Evolutionary conservation across 1,140 invertebrate genomes (phyloP), one percentile per base, ranked within the genome.

Genomic region (Procambarus virginalis): DNA sequence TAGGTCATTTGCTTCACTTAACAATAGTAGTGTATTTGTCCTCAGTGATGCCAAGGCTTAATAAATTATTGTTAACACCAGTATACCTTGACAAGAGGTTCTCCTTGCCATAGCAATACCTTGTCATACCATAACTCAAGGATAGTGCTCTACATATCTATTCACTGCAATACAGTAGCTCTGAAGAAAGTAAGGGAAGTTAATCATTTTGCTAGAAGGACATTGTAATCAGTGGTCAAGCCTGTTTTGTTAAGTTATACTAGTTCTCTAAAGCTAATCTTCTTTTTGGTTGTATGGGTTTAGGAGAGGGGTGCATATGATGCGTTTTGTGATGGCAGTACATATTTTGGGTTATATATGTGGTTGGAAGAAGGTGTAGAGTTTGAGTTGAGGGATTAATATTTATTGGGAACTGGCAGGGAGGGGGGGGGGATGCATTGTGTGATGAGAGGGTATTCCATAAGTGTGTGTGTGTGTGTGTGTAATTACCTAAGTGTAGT

Each of bases 1-100:
- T 75, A 85, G 49, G 73, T 76, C 70, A 46, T 58, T 58, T 76
- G 83, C 83, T 85, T 84, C 55, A 77, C 55, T 77, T 22, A 76
- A 77, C 83, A 45, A 22, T 84, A 49, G 20, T 34, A 20, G 55
- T n/a, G 49, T 75, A n/a, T 73, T 73, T 82, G 34, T 68, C 76
- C 34, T 68, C 60, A 82, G 80, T 46, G 68, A 68, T 82, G 80
- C 80, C 80, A 82, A n/a, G 22, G 80, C 80, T 68, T 82, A 12
- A 60, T 60, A 60, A 45, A 68, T 68, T n/a, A 22, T 34, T 80
- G n/a, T 68, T 68, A 68, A 82, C 45, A 10, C 34, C 46, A 64
- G 20, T 82, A 82, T n/a, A 78, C 14, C 22, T 46, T 60, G 58
- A 82, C 46, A 68, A 45, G 9, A 55, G 68, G 22, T 34, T 49